phyloP scores from a whole-genome alignment of 2,797 vertebrate genomes.

The Acrossocheilus fasciatus region DNA sequence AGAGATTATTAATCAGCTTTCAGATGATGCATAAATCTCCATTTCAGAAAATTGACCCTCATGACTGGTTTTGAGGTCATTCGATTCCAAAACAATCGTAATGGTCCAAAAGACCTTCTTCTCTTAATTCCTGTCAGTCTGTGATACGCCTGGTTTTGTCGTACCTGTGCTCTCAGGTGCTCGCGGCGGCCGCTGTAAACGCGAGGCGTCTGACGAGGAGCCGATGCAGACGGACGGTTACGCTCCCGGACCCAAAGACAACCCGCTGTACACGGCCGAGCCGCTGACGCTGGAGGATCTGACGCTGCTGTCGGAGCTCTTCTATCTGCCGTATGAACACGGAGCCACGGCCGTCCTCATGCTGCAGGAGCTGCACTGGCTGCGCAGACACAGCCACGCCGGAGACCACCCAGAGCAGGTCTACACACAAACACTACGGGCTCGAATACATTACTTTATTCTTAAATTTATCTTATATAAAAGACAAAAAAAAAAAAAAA shows the following conservation, averaged over 20 bases:
- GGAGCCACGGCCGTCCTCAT: slow-evolving; percentile 89
- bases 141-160: neutral
- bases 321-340: slow-evolving; percentile 96
- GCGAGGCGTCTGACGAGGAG: slow-evolving; percentile 83
- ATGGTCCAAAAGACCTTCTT: no score
- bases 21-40: no score
- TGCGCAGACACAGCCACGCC: slow-evolving; percentile 82
- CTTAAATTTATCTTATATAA: no score
- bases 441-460: no score
- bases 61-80: no score
- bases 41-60: no score
- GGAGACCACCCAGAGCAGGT: no score
- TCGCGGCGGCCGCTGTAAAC: slow-evolving; percentile 61
- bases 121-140: no score
- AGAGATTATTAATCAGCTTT: no score
- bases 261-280: slow-evolving; percentile 91
- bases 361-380: slow-evolving; percentile 96
- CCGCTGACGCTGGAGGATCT: slow-evolving; percentile 92
- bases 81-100: no score
- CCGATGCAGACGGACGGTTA: slow-evolving; percentile 95
- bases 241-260: slow-evolving; percentile 87
- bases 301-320: slow-evolving; percentile 92
- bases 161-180: slow-evolving; percentile 32
- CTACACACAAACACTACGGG: no score
- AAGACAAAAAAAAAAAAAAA: no score